Evolutionary conservation across 2,888 invertebrate species (phyloP), one percentile per base, ranked within the genome.

Genomic region (Norana najaformis): DNA sequence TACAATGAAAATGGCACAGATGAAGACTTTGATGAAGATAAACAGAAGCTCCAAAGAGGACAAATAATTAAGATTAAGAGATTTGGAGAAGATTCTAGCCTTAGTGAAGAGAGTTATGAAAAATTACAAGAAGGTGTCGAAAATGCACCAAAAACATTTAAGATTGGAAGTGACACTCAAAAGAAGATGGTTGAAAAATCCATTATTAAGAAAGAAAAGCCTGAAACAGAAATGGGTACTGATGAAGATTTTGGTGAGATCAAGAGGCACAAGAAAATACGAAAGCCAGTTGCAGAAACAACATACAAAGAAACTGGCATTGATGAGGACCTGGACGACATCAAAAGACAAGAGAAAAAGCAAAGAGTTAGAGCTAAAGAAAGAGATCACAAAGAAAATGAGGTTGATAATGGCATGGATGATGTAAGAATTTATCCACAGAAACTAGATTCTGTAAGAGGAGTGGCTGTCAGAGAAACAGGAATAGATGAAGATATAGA

Each of bases 81-180:
- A 85, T 85, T 85, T 85, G 85, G 37, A 36, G 85, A 85, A 35
- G 85, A 36, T 85, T 37, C 69, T n/a, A 85, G 85, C 85, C 36
- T 36, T 20, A 37, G 37, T 37, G 85, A 36, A 35, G 36, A 85
- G 6, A 36, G 36, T 36, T 34, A 85, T 18, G 37, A 35, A 18
- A 23, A n/a, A 18, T 13, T 36, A 23, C 85, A 34, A 36, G 6
- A 18, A 23, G 53, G 23, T 53, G 53, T 53, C 23, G 53, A 85
- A 36, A 35, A 36, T 85, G 5, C 85, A 36, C 36, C 34, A 36
- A 85, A 36, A 85, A 85, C 85, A 0, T 85, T 85, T 37, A 85
- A 85, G 5, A 35, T 85, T 85, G 85, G 36, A 18, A 85, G 35
- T 85, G 36, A 35, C 0, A 23, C 8, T 14, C 36, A 37, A 85